A percentile compares a stretch with the other conserved stretches of the same genome.
Evolutionary conservation across 2,113 vertebrate species (phyloP).

Genomic region (Hiodon alosoides): DNA sequence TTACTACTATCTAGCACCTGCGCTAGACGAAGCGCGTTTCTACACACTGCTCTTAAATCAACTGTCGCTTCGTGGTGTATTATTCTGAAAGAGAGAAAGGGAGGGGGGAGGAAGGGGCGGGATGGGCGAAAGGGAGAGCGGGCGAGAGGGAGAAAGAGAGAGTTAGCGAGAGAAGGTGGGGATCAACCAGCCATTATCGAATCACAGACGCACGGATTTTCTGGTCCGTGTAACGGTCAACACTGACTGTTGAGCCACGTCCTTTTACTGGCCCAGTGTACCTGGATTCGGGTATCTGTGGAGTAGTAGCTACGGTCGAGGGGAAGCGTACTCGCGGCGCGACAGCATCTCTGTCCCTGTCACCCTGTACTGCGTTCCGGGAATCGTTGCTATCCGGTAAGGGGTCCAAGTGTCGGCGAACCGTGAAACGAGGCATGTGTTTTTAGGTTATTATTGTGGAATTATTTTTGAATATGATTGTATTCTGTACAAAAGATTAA

Average conservation of each 20-base stretch:
- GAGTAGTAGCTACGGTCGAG: slow-evolving; percentile 14
- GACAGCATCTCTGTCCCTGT: slow-evolving; percentile 53
- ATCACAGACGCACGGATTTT: slow-evolving; percentile 38
- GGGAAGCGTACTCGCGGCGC: slow-evolving; percentile 30
- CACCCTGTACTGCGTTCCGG: slow-evolving; percentile 44
- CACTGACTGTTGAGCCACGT: slow-evolving; percentile 17
- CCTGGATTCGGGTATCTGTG: slow-evolving; percentile 2
- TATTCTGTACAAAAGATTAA: no score
- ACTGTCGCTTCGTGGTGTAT: slow-evolving; percentile 17
- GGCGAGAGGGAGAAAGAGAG: slow-evolving; percentile 29
- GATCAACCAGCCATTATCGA: slow-evolving; percentile 62
- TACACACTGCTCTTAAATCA: background rate
- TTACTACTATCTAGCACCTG: no score
- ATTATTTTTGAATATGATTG: background rate
- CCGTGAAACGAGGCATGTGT: slow-evolving; percentile 1
- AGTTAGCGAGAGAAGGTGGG: slow-evolving; percentile 41
- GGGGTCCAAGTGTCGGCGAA: slow-evolving; percentile 33
- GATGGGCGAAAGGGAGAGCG: slow-evolving; percentile 12
- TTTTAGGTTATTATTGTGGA: background rate
- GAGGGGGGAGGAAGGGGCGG: slow-evolving; percentile 26
- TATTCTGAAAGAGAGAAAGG: slow-evolving; percentile 21
- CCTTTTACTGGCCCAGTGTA: slow-evolving; percentile 5
- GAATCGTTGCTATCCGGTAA: slow-evolving; percentile 57
- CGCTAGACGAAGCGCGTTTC: background rate
- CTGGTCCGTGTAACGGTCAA: slow-evolving; percentile 33